Percentiles rank a stretch among this genome's conserved stretches.
Evolutionary conservation across 2,888 invertebrate genomes (phyloP).

Genomic region (Linnaemya tessellans): DNA sequence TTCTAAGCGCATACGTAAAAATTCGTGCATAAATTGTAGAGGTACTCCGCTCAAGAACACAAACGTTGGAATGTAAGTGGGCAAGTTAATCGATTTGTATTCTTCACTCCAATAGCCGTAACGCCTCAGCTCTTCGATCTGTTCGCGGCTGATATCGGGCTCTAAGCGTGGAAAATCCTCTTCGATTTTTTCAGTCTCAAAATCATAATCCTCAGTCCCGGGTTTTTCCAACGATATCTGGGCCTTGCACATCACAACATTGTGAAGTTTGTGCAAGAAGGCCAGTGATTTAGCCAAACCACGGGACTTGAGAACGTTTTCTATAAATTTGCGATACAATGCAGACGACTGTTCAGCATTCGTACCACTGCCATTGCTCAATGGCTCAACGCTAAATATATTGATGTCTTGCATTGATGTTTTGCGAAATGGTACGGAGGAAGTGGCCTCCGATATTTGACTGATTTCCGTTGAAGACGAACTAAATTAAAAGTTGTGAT

Average conservation of each 20-base stretch:
- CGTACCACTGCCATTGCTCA: conserved; percentile 84
- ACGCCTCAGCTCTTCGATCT: conserved; percentile 81
- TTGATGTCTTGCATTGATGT: conserved; percentile 82
- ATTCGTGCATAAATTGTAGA: conserved; percentile 96
- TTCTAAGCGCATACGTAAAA: conserved; percentile 92
- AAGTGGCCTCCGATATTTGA: conserved; percentile 77
- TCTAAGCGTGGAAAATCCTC: conserved; percentile 82
- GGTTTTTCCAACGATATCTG: conserved; percentile 88
- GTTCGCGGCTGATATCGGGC: conserved; percentile 81
- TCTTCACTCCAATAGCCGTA: conserved; percentile 92
- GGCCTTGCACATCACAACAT: conserved; percentile 88
- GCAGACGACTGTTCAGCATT: conserved; percentile 84
- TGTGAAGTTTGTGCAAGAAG: conserved; percentile 90
- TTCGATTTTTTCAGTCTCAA: conserved; percentile 83
- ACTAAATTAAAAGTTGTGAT: conserved; percentile 71
- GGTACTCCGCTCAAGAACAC: conserved; percentile 93
- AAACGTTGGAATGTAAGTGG: conserved; percentile 93
- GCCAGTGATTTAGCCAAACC: conserved; percentile 92
- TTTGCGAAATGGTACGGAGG: conserved; percentile 75
- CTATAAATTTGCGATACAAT: conserved; percentile 90
- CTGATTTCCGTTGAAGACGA: conserved; percentile 81
- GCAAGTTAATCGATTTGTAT: conserved; percentile 90
- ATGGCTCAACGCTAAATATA: conserved; percentile 84
- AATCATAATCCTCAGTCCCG: conserved; percentile 80
- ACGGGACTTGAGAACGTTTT: conserved; percentile 93